phyloP scores from a whole-genome alignment of 1,140 invertebrate genomes.

The Calephelis virginiensis region DNA sequence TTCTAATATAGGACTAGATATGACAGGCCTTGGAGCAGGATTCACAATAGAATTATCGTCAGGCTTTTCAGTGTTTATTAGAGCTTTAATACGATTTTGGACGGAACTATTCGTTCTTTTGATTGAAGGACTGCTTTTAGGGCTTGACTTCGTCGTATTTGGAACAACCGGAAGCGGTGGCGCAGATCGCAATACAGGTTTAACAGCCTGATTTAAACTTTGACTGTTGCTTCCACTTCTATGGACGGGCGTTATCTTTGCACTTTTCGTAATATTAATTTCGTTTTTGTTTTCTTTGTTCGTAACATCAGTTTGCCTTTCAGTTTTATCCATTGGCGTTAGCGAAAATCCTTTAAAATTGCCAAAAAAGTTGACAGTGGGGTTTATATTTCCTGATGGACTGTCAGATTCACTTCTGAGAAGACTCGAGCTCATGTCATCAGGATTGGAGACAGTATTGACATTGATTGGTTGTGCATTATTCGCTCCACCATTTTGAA shows the following conservation, averaged over 20 bases:
- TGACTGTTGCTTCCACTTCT: constrained; percentile 63
- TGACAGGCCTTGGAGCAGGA: constrained; percentile 83
- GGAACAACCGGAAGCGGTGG: constrained; percentile 74
- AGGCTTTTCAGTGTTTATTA: constrained; percentile 74
- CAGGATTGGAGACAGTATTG: constrained; percentile 78
- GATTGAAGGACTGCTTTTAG: constrained; percentile 58
- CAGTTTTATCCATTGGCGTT: constrained; percentile 81
- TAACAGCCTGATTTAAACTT: constrained; percentile 54
- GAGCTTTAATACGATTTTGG: constrained; percentile 65
- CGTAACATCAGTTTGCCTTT: constrained; percentile 40
- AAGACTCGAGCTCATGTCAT: constrained; percentile 81
- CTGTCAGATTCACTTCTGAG: constrained; percentile 76
- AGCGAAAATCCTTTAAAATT: constrained; percentile 92
- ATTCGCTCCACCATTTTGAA: constrained; percentile 53
- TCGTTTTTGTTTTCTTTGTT: constrained; percentile 23
- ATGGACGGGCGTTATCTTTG: constrained; percentile 68
- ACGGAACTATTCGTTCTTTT: constrained; percentile 68
- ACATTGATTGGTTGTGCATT: constrained; percentile 76
- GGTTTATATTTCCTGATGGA: constrained; percentile 74
- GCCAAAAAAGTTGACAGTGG: constrained; percentile 84
- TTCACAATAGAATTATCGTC: constrained; percentile 50
- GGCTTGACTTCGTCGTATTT: constrained; percentile 41
- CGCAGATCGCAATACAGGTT: constrained; percentile 64
- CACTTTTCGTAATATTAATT: constrained; percentile 43
- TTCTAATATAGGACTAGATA: constrained; percentile 88